Percentiles rank a stretch among this genome's conserved stretches.
Evolutionary conservation across 2,113 vertebrate species (phyloP).

Genomic region (Hiodon alosoides): DNA sequence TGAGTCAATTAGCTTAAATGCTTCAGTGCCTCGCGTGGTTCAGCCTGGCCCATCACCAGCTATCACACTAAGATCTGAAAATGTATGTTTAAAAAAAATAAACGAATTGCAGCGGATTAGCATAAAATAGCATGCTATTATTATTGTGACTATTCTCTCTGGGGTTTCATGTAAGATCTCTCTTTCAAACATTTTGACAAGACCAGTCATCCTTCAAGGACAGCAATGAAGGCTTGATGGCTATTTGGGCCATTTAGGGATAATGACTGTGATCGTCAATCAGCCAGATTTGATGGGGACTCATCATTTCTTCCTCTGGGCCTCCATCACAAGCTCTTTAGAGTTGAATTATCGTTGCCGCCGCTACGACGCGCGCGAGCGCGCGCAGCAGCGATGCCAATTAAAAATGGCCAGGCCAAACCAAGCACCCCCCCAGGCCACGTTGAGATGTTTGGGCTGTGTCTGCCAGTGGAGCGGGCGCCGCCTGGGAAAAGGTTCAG

Average conservation of each 20-base stretch:
- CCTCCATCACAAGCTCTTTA: too few species aligned
- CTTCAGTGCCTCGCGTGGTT: background rate
- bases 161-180: constrained; percentile 1
- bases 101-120: background rate
- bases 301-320: too few species aligned
- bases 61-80: constrained; percentile 1
- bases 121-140: too few species aligned
- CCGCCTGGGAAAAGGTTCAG: background rate
- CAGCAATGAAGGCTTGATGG: background rate
- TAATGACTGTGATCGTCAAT: background rate
- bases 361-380: too few species aligned
- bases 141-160: background rate
- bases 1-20: constrained; percentile 6
- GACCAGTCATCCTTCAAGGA: background rate
- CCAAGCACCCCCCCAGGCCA: too few species aligned
- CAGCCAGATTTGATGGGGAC: background rate
- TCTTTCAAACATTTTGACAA: constrained; percentile 2
- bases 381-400: too few species aligned
- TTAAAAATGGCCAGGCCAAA: too few species aligned
- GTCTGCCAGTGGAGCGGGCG: background rate
- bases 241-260: background rate
- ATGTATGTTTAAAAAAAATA: background rate
- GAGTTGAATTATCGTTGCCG: too few species aligned
- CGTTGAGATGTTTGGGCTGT: background rate
- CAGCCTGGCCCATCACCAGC: background rate